Evolutionary conservation across 2,797 vertebrate species (phyloP).

Genomic region (Agapornis canus): DNA sequence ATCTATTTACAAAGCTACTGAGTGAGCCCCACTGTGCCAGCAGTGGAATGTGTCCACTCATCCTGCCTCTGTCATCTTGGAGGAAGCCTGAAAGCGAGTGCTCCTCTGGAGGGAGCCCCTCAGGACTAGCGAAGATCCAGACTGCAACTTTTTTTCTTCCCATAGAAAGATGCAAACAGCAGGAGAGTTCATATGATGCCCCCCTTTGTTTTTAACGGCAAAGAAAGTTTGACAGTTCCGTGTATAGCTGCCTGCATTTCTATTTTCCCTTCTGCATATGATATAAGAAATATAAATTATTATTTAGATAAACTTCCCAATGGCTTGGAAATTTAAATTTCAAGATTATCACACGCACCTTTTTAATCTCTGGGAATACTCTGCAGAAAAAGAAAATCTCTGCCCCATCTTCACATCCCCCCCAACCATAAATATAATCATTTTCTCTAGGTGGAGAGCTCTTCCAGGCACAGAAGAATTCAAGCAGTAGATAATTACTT

Average conservation of each 20-base stretch:
- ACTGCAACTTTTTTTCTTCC: conserved; percentile 43
- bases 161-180: neutral
- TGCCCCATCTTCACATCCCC: neutral
- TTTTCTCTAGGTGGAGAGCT: neutral
- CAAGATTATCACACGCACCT: neutral
- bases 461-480: neutral
- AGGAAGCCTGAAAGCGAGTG: neutral
- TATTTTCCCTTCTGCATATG: neutral
- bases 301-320: neutral
- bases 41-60: conserved; percentile 26
- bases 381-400: neutral
- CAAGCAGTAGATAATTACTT: neutral
- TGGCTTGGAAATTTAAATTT: neutral
- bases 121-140: neutral
- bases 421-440: neutral
- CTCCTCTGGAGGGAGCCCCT: conserved; percentile 58
- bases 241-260: neutral
- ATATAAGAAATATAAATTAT: neutral
- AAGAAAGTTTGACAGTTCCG: conserved; percentile 2
- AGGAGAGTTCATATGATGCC: neutral
- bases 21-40: neutral
- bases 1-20: neutral
- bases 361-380: neutral
- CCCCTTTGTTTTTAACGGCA: neutral
- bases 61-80: neutral